Evolutionary conservation across 1,140 invertebrate species (phyloP), one percentile per base, ranked within the genome.

Genomic region (Eufriesea mexicana): DNA sequence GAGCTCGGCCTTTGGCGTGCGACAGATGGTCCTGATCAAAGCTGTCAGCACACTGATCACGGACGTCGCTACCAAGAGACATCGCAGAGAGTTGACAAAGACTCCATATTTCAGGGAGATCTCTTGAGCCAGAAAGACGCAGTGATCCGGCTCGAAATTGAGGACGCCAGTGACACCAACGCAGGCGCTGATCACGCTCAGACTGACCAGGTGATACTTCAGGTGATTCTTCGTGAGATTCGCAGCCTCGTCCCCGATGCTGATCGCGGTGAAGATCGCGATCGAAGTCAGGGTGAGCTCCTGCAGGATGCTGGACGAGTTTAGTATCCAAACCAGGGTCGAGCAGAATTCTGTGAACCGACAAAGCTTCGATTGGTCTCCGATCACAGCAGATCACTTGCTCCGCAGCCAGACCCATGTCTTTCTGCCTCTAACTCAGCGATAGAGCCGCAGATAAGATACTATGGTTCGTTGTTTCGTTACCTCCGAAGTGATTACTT

Each of bases 241-340:
- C 14, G 85, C 64, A 0, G 68, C 64, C 4, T 90, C 89, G 2
- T 93, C 94, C 78, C 72, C 93, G 79, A 89, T 94, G 93, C 84
- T 92, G 85, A 92, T 94, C 91, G 83, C 95, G 77, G 94, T 94
- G 93, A 92, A 95, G 23, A 95, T 90, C 2, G 94, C 94, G 74
- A 96, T 93, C 23, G 95, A 95, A 2, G 95, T 92, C 14, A 96
- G 84, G 5, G 94, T 95, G n/a, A 95, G 89, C 23, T 95, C 94
- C 86, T 96, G 95, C 23, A 96, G 94, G 12, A 95, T 94, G 74
- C 95, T 93, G 42, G 94, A 93, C 9, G 95, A 93, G 47, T 95
- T 94, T 61, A 95, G 86, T 23, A 93, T 86, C 95, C 95, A 96
- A 0, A 95, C 93, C 12, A 95, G 90, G 16, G 92, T 92, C 47